Base-by-base conservation (phyloP, 2,888 invertebrate genomes). In the Schizaphis graminum region DNA sequence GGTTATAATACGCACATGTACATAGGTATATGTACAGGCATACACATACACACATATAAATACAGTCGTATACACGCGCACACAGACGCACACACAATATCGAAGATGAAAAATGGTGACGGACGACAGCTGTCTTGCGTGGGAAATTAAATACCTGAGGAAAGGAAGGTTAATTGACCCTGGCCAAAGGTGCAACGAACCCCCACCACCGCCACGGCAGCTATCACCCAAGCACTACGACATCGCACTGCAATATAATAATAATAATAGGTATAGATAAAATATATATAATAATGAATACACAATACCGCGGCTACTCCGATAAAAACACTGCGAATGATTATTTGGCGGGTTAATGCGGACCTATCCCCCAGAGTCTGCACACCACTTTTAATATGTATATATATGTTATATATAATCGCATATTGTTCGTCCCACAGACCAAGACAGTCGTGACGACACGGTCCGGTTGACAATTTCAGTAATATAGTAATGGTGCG, bases 71-170 rank as follows among this genome's bases (percentile, higher is more conserved):
- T 26, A n/a, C 44, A 57, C 24, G 57, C 10, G 21, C 26, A 21
- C 44, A 47, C 57, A 35, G 21, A 57, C 85, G 8, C 86, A 92
- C 26, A 93, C 44, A 61, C 49, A 85, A 87, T 94, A 94, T 94
- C 94, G 94, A 90, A 90, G 94, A 94, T 94, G 94, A 94, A 91
- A 94, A 94, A 94, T 94, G 94, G 94, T 94, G 94, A 94, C 94
- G 91, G 94, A 94, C 94, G 94, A 94, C 94, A 94, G 94, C 94
- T 94, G 94, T 94, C 94, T 94, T 91, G 94, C 94, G 94, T 94
- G 94, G 94, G 94, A 94, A 94, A 94, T 94, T 94, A 94, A 94
- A 91, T 94, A 94, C 86, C 90, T 28, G 49, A 94, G 94, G 94
- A 94, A 94, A 94, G 94, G 91, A 90, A 94, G 90, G 94, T 94